phyloP scores from a whole-genome alignment of 2,888 invertebrate species.

The Drosophila rubida region DNA sequence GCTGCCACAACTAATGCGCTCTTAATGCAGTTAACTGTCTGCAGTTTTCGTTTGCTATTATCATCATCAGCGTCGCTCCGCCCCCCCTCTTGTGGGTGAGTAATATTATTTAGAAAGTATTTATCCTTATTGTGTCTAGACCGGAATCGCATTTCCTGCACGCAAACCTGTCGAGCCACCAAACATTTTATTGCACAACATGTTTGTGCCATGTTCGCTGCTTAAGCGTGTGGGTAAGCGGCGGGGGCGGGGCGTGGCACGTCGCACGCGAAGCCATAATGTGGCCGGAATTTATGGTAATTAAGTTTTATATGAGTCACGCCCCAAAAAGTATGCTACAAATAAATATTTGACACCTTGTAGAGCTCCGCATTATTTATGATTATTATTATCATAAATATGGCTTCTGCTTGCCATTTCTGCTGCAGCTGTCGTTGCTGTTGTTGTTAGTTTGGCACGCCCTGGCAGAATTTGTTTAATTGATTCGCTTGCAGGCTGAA shows the following conservation, averaged over 20 bases:
- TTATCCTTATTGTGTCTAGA: constrained; percentile 66
- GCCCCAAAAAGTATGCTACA: constrained; percentile 34
- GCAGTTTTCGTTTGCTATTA: constrained; percentile 43
- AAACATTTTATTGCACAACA: constrained; percentile 49
- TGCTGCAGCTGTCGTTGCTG: neutral
- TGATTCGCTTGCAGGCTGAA: constrained; percentile 37
- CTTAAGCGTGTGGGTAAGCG: neutral
- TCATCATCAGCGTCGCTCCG: neutral
- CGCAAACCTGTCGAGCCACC: constrained; percentile 51
- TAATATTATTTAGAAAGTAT: constrained; percentile 36
- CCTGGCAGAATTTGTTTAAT: constrained; percentile 24
- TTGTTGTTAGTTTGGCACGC: constrained; percentile 1
- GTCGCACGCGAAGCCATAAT: constrained; percentile 29
- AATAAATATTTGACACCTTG: constrained; percentile 32
- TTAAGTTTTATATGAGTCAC: constrained; percentile 43
- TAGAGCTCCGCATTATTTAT: constrained; percentile 14
- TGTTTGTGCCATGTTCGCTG: constrained; percentile 19
- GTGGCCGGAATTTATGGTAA: constrained; percentile 43
- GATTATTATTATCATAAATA: constrained; percentile 7
- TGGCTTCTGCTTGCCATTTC: constrained; percentile 2
- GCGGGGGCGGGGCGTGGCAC: constrained; percentile 1
- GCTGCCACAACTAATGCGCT: constrained; percentile 39
- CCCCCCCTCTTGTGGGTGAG: constrained; percentile 8
- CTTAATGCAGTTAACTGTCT: constrained; percentile 57
- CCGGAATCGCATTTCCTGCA: constrained; percentile 69